phyloP scores from a whole-genome alignment of 30 jellyfish, hydroid and myxozoan species.

The Sanderia malayensis region DNA sequence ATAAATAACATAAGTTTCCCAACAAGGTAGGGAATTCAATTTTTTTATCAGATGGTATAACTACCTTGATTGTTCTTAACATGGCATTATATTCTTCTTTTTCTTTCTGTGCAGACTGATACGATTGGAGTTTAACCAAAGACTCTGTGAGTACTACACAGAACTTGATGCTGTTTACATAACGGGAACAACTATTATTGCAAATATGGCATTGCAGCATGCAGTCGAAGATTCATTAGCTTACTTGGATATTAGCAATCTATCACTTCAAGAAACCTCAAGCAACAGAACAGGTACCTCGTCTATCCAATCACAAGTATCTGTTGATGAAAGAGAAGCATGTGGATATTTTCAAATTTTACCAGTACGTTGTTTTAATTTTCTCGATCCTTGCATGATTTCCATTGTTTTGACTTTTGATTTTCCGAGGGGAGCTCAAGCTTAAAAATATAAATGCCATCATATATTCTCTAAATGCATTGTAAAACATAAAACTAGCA shows the following conservation, averaged over 20 bases:
- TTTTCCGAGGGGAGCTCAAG: too few species aligned
- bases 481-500: too few species aligned
- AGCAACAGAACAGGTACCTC: not conserved
- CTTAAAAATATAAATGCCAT: too few species aligned
- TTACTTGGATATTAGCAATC: constrained; percentile 10
- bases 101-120: constrained; percentile 53
- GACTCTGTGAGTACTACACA: constrained; percentile 56
- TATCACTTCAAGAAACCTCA: constrained; percentile 4
- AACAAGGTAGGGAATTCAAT: constrained; percentile 41
- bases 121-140: constrained; percentile 54
- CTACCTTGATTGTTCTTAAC: not conserved
- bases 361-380: constrained; percentile 48
- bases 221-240: constrained; percentile 32
- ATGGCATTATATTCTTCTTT: too few species aligned
- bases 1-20: constrained; percentile 37
- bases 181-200: constrained; percentile 30
- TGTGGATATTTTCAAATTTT: constrained; percentile 34
- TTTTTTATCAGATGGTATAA: not conserved
- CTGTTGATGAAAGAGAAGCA: constrained; percentile 31
- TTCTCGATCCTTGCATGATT: not conserved
- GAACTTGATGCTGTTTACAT: constrained; percentile 68
- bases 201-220: constrained; percentile 7
- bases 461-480: too few species aligned
- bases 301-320: not conserved
- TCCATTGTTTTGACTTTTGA: not conserved